Conservation (phyloP, 2,113 vertebrate species). For the Rhinopithecus roxellana region DNA sequence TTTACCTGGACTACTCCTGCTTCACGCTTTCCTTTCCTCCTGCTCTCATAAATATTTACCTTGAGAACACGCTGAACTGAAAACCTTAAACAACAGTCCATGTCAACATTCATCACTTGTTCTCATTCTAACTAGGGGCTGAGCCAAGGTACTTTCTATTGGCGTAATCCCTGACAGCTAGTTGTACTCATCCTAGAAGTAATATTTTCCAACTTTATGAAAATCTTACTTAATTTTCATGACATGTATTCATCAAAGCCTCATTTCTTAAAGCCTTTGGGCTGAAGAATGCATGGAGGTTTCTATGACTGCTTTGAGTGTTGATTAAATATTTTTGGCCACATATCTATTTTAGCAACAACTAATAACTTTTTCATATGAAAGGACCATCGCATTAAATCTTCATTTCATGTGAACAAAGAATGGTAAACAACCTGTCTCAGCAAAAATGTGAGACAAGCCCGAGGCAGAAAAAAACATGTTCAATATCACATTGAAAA, state of each 20-base stretch:
- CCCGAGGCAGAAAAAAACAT: not conserved
- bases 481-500: not conserved
- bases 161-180: no score
- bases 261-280: not conserved
- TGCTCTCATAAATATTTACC: not conserved
- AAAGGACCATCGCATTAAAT: not conserved
- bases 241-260: not conserved
- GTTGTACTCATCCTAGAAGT: not conserved
- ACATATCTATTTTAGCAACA: not conserved
- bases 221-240: not conserved
- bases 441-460: not conserved
- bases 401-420: not conserved
- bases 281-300: no score
- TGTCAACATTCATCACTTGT: not conserved
- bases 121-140: not conserved
- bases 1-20: not conserved
- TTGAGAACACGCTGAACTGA: not conserved
- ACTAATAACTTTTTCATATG: not conserved
- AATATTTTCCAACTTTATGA: not conserved
- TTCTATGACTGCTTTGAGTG: not conserved
- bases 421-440: not conserved
- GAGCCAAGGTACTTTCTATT: not conserved
- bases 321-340: not conserved
- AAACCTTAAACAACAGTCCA: not conserved
- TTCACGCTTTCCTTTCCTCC: not conserved